Base-by-base conservation (phyloP, 2,113 vertebrate genomes). In the Ahaetulla prasina region DNA sequence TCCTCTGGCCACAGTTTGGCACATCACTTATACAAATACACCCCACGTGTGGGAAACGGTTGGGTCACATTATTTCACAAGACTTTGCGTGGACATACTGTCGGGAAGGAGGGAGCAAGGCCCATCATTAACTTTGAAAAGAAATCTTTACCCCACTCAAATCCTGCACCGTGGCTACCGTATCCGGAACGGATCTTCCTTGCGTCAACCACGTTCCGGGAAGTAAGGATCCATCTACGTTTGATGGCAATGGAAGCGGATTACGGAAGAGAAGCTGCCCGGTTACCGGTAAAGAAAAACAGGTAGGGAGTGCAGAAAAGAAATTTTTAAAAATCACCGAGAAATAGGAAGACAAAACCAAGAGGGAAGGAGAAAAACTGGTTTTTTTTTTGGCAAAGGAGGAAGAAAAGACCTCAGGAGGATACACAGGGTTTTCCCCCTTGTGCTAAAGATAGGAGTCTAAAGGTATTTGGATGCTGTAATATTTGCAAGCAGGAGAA, bases 321-420 rank as follows among this genome's bases (percentile, higher is more conserved):
- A 53, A 23, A 0, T 45, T 4, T 45, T 6, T 7, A 22, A 5
- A n/a, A n/a, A n/a, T n/a, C n/a, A n/a, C n/a, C 0, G 30, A 20
- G 53, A 11, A 10, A 35, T 18, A 12, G 3, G 53, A 14, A 20
- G 39, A 47, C 1, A 68, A 45, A 84, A 49, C 16, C 1, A 54
- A 88, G 22, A 25, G 1, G n/a, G 35, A 88, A 57, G 87, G 30
- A 47, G 92, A 43, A 89, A 89, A 89, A 63, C 88, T 27, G 74
- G 88, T 86, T 57, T 57, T 8, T 86, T 57, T 57, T 8, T 30
- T 7, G 55, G 27, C 43, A 2, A 4, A 85, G 74, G 45, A 89
- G 74, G 92, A 85, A 92, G 88, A 12, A 85, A 23, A 8, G 55
- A 55, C 7, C 14, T 52, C 0, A 5, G 35, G 68, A 25, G 30